Conservation (phyloP, 2,888 invertebrate species). For the Tachystola acroxantha region DNA sequence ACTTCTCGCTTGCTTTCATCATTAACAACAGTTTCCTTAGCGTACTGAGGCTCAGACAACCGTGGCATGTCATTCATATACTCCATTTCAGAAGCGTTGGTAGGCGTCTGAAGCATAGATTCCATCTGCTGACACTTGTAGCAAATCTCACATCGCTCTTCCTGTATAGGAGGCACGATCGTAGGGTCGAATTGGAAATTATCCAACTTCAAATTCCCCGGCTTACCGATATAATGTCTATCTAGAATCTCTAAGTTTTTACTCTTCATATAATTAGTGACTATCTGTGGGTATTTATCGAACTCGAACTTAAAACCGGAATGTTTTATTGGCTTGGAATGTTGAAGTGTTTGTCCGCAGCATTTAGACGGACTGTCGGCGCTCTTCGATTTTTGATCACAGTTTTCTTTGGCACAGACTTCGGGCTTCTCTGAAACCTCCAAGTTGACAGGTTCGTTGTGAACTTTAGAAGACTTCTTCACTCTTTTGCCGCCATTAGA, state of each 20-base stretch:
- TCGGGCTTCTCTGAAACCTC: slow-evolving; percentile 28
- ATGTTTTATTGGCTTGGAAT: slow-evolving; percentile 80
- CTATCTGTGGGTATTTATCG: slow-evolving; percentile 85
- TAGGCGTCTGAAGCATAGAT: slow-evolving; percentile 84
- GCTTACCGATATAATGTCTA: slow-evolving; percentile 78
- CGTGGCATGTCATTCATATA: slow-evolving; percentile 68
- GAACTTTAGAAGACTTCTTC: slow-evolving; percentile 56
- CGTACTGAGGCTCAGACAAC: slow-evolving; percentile 58
- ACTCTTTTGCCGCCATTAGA: slow-evolving; percentile 58
- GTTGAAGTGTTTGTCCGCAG: slow-evolving; percentile 73
- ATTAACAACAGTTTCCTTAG: slow-evolving; percentile 45
- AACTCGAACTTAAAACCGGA: slow-evolving; percentile 86
- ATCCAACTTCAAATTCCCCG: slow-evolving; percentile 72
- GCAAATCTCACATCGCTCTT: slow-evolving; percentile 74
- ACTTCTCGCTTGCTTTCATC: slow-evolving; percentile 27
- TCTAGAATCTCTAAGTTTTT: slow-evolving; percentile 82
- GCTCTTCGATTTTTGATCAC: slow-evolving; percentile 32
- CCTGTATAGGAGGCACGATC: slow-evolving; percentile 60
- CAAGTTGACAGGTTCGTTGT: slow-evolving; percentile 35
- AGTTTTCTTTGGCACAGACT: slow-evolving; percentile 32
- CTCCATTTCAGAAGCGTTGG: slow-evolving; percentile 86
- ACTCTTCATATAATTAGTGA: slow-evolving; percentile 86
- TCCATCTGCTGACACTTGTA: slow-evolving; percentile 72
- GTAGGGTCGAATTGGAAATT: slow-evolving; percentile 73
- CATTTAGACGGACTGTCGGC: slow-evolving; percentile 59